These are phyloP conservation scores for Mola mola DNA, from an alignment of 2,113 vertebrate genomes.

Conservation along the genomic window DNA sequence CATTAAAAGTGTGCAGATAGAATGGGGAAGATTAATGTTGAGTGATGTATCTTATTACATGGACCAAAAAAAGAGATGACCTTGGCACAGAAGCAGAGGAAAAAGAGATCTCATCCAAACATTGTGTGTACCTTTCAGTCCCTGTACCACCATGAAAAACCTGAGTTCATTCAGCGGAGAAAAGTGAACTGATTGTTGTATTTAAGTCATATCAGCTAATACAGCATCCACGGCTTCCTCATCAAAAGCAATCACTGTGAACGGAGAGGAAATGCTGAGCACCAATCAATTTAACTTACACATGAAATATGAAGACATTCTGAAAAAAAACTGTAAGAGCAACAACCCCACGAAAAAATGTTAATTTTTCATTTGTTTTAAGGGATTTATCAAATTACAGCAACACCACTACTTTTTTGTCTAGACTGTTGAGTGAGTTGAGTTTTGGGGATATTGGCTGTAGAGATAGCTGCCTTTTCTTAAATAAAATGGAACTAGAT, in stretches of 20 bases:
- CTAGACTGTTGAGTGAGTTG: not conserved
- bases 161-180: slow-evolving; percentile 72
- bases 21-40: slow-evolving; percentile 32
- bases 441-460: not conserved
- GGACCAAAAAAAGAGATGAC: slow-evolving; percentile 34
- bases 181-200: slow-evolving; percentile 64
- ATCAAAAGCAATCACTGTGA: slow-evolving; percentile 71
- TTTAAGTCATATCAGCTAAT: slow-evolving; percentile 68
- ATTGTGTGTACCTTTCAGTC: slow-evolving; percentile 76
- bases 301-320: slow-evolving; percentile 50
- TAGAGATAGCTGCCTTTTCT: not conserved
- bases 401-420: not conserved
- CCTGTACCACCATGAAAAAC: slow-evolving; percentile 71
- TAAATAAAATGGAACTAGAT: too few species aligned
- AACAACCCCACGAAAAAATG: slow-evolving; percentile 31
- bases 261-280: slow-evolving; percentile 60
- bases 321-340: slow-evolving; percentile 37
- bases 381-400: not conserved
- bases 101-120: slow-evolving; percentile 66
- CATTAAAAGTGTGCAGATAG: slow-evolving; percentile 26
- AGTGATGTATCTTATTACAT: slow-evolving; percentile 55
- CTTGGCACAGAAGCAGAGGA: slow-evolving; percentile 60
- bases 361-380: not conserved
- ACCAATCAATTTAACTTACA: slow-evolving; percentile 60
- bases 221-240: slow-evolving; percentile 51